These are phyloP conservation scores for Drosophila tropicalis DNA, from an alignment of 1,140 invertebrate species.

Conservation along the genomic window DNA sequence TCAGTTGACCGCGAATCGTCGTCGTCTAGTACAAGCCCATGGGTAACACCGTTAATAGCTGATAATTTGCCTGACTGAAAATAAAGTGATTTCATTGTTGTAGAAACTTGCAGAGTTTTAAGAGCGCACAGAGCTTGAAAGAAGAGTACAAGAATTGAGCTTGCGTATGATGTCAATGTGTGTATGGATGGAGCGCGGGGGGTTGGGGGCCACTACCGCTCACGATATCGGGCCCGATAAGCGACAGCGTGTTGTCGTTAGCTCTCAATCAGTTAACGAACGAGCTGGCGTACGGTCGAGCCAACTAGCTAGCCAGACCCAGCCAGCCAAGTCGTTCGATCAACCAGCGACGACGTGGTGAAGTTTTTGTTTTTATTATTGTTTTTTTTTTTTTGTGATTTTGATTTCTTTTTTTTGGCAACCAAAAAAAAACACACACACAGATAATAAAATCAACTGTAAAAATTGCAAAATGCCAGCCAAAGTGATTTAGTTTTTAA, in stretches of 20 bases:
- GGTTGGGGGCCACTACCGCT: background rate
- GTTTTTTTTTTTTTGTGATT: constrained; percentile 25
- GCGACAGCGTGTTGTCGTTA: constrained; percentile 44
- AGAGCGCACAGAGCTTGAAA: constrained; percentile 26
- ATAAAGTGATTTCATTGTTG: constrained; percentile 43
- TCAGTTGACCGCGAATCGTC: constrained; percentile 54
- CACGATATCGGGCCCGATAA: constrained; percentile 52
- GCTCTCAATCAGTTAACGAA: constrained; percentile 72
- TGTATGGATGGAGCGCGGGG: background rate
- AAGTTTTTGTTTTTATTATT: constrained; percentile 45
- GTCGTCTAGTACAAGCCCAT: constrained; percentile 27
- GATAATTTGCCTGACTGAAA: constrained; percentile 58
- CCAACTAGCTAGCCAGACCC: constrained; percentile 36
- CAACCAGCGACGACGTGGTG: constrained; percentile 73
- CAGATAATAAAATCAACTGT: constrained; percentile 45
- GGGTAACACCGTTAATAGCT: constrained; percentile 66
- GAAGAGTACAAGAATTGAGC: constrained; percentile 25
- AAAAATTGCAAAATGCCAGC: constrained; percentile 57
- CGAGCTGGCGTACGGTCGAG: constrained; percentile 52
- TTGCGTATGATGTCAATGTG: background rate
- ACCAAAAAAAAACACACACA: constrained; percentile 37
- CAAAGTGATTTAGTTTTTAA: constrained; percentile 47
- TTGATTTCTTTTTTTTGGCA: constrained; percentile 26
- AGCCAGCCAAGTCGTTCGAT: constrained; percentile 44
- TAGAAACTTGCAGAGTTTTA: background rate